A percentile compares a stretch with the other conserved stretches of the same genome.
phyloP scores from a whole-genome alignment of 2,797 vertebrate species.

The Anguilla megastoma region DNA sequence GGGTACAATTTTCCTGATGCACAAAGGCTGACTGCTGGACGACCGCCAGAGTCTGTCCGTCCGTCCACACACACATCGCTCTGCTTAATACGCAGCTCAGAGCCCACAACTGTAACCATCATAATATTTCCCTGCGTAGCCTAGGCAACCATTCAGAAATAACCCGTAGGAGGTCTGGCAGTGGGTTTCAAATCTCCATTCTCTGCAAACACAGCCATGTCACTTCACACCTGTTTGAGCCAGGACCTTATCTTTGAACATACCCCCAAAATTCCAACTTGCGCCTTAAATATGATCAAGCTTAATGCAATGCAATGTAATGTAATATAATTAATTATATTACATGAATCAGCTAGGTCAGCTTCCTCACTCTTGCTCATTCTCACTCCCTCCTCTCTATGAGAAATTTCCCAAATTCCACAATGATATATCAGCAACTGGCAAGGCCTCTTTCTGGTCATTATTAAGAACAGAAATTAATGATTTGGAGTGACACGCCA shows the following conservation, averaged over 20 bases:
- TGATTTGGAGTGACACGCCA: neutral
- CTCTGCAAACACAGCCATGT: neutral
- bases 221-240: neutral
- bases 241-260: neutral
- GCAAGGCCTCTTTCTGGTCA: neutral
- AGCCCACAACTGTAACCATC: slow-evolving; percentile 6
- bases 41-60: neutral
- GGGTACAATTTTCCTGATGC: neutral
- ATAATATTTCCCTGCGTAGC: slow-evolving; percentile 33
- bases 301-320: neutral
- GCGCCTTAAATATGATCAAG: neutral
- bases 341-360: neutral
- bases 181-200: neutral
- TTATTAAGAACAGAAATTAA: neutral
- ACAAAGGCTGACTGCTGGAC: neutral
- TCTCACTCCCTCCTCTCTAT: neutral
- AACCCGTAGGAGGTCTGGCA: neutral
- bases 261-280: neutral
- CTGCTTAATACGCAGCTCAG: neutral
- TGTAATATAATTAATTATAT: neutral
- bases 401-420: neutral
- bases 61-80: neutral
- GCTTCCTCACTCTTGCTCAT: too few relatives aligned
- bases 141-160: slow-evolving; percentile 36
- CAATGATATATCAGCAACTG: neutral